Evolutionary conservation across 2,113 vertebrate species (phyloP), one percentile per base, ranked within the genome.

Genomic region (Tretioscincus oriximinensis): DNA sequence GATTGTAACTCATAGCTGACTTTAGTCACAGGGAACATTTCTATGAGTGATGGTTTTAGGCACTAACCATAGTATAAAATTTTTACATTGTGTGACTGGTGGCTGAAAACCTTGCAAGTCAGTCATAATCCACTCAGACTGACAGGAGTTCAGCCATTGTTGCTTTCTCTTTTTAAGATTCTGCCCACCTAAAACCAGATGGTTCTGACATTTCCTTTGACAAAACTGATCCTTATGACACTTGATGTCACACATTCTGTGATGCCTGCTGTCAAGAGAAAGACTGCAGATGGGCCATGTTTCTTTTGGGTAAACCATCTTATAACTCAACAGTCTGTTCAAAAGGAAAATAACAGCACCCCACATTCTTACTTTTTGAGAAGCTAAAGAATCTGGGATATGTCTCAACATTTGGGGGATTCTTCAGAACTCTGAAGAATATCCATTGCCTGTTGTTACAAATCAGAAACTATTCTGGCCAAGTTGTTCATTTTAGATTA

Each of bases 1-100:
- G 35, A 82, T 63, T 82, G 67, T 82, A 82, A 82, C 72, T 82
- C 73, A 82, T 70, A 29, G 35, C 66, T 76, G 76, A 82, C 74
- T 76, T 76, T 69, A 82, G 73, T 82, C 80, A 70, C 54, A 70
- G 73, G 66, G 73, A 76, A 76, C 74, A 70, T 82, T 82, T 64
- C 58, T 76, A 76, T 76, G 80, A 76, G 29, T 76, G 80, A 82
- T 82, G 80, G 73, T 49, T 76, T 76, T 76, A 76, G 66, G 66
- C 73, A 76, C 80, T 76, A 82, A 76, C 80, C 54, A 70, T 54
- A 82, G 54, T 66, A 76, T 76, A 76, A 82, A 76, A 70, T 63
- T 49, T 82, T 76, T 70, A 76, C 54, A 49, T 76, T 69, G 65
- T 76, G 65, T 22, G 28, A 82, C 77, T 26, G 26, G 67, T 58